A percentile compares a stretch with the other conserved stretches of the same genome.
phyloP scores from a whole-genome alignment of 2,797 vertebrate species.

The Thamnophis elegans region DNA sequence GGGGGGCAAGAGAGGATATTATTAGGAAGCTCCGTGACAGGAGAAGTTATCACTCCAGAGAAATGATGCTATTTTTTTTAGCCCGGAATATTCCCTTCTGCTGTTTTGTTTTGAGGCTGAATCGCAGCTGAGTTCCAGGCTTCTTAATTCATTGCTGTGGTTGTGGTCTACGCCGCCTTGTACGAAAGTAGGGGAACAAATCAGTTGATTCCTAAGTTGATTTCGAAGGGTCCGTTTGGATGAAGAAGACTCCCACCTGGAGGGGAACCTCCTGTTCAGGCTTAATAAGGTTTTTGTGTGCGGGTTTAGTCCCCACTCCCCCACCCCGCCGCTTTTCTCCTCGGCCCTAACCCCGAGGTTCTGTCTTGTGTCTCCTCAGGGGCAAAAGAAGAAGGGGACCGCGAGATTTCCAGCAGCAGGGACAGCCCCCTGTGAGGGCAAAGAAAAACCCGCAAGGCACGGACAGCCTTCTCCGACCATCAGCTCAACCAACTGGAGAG shows the following conservation, averaged over 20 bases:
- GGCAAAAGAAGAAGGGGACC: constrained; percentile 91
- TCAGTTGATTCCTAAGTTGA: background rate
- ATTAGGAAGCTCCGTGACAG: background rate
- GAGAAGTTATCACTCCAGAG: background rate
- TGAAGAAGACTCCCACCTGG: background rate
- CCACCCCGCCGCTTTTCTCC: background rate
- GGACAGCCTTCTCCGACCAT: constrained; percentile 94
- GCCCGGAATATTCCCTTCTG: background rate
- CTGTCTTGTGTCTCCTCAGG: constrained; percentile 67
- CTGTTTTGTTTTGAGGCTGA: too few species aligned
- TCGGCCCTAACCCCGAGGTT: constrained; percentile 24
- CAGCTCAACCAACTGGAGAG: constrained; percentile 95
- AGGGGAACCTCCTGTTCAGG: too few species aligned
- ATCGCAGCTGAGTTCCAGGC: background rate
- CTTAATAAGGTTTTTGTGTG: background rate
- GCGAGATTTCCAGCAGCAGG: constrained; percentile 94
- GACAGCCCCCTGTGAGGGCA: constrained; percentile 90
- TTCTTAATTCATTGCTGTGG: background rate
- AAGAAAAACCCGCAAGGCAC: constrained; percentile 96
- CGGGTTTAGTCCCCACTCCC: background rate
- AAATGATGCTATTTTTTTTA: background rate
- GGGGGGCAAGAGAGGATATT: background rate
- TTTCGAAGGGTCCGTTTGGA: background rate
- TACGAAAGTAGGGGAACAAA: background rate
- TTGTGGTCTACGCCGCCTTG: background rate